A percentile compares a stretch with the other conserved stretches of the same genome.
phyloP scores from a whole-genome alignment of 2,888 invertebrate species.

The Nymphalis polychloros region DNA sequence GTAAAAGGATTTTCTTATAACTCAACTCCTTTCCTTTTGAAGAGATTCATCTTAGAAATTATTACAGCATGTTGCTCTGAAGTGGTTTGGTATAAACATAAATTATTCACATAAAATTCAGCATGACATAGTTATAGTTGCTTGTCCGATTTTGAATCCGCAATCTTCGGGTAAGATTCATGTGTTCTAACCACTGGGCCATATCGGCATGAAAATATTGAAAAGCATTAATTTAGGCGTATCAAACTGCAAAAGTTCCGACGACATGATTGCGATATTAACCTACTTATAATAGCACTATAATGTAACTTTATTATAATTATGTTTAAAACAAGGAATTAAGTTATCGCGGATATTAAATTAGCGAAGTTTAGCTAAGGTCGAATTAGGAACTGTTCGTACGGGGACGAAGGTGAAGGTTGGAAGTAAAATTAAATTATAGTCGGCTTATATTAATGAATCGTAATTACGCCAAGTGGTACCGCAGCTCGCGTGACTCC shows the following conservation, averaged over 20 bases:
- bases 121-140: too few species aligned
- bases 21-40: too few species aligned
- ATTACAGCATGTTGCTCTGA: too few species aligned
- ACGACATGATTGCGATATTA: neutral
- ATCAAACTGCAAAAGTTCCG: neutral
- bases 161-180: too few species aligned
- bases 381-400: slow-evolving; percentile 56
- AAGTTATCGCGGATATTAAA: slow-evolving; percentile 42
- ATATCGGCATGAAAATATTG: neutral
- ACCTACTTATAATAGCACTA: neutral
- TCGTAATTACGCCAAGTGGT: slow-evolving; percentile 72
- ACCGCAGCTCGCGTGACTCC: slow-evolving; percentile 66
- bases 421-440: slow-evolving; percentile 70
- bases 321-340: slow-evolving; percentile 27
- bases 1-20: too few species aligned
- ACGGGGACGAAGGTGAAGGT: slow-evolving; percentile 62
- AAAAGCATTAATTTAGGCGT: neutral
- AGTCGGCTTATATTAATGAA: slow-evolving; percentile 65
- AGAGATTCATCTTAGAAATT: too few species aligned
- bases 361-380: slow-evolving; percentile 53
- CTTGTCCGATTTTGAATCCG: too few species aligned
- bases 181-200: too few species aligned
- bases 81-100: too few species aligned
- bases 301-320: slow-evolving; percentile 11
- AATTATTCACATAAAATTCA: too few species aligned